A percentile compares a stretch with the other conserved stretches of the same genome.
These are phyloP conservation scores for Heliornis fulica DNA, from an alignment of 2,113 vertebrate species.

Conservation along the genomic window DNA sequence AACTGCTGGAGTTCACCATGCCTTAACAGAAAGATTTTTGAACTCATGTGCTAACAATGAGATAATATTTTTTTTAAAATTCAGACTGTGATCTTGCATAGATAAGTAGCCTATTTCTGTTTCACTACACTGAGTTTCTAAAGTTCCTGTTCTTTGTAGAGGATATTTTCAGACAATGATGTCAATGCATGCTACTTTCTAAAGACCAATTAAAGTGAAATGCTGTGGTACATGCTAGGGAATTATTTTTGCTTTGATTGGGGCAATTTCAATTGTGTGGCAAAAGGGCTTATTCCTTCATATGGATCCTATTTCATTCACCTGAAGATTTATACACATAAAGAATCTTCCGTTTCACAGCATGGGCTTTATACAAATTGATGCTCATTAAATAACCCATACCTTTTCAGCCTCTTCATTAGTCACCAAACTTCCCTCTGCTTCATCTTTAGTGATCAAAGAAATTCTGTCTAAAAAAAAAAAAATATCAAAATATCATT, in stretches of 20 bases:
- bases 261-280: neutral
- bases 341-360: neutral
- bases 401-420: slow-evolving; percentile 88
- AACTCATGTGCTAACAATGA: neutral
- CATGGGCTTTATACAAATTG: neutral
- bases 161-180: neutral
- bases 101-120: neutral
- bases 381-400: neutral
- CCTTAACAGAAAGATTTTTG: neutral
- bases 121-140: neutral
- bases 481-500: slow-evolving; percentile 36
- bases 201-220: neutral
- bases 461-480: slow-evolving; percentile 81
- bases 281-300: neutral
- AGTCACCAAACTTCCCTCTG: slow-evolving; percentile 80
- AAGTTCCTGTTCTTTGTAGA: neutral
- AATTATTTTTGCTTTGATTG: neutral
- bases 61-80: neutral
- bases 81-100: neutral
- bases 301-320: neutral
- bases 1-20: neutral
- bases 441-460: slow-evolving; percentile 89
- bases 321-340: neutral
- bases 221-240: neutral
- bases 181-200: neutral